Evolutionary conservation across 1,140 invertebrate genomes (phyloP).

Genomic region (Battus philenor): DNA sequence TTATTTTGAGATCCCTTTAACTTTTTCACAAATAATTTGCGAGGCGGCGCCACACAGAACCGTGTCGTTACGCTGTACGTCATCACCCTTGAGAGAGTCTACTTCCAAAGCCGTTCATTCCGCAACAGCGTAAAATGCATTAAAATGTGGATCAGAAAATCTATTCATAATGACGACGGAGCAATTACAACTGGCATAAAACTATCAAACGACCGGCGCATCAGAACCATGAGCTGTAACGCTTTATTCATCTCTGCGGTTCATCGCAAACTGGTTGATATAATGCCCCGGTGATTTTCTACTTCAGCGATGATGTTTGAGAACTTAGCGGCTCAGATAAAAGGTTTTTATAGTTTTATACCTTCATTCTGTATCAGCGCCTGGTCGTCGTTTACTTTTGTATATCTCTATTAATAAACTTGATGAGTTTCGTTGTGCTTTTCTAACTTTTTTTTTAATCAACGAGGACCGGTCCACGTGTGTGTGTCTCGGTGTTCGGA

Average conservation of each 20-base stretch:
- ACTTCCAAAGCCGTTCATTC: conserved; percentile 3
- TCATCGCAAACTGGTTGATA: conserved; percentile 29
- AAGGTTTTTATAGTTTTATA: conserved; percentile 56
- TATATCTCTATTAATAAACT: conserved; percentile 16
- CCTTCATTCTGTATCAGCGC: conserved; percentile 35
- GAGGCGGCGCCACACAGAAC: neutral
- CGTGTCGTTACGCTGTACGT: neutral
- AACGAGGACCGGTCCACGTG: conserved; percentile 2
- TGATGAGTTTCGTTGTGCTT: conserved; percentile 17
- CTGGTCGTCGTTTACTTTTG: conserved; percentile 14
- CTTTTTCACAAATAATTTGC: conserved; percentile 13
- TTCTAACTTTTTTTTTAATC: conserved; percentile 8
- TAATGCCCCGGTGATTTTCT: conserved; percentile 49
- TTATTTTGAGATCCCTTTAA: conserved; percentile 13
- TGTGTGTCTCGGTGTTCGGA: conserved; percentile 7
- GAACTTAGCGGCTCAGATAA: conserved; percentile 35
- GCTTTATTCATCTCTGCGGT: conserved; percentile 21
- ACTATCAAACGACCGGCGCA: conserved; percentile 32
- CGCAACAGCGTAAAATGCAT: conserved; percentile 30
- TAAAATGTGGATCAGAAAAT: conserved; percentile 46
- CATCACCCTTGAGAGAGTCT: conserved; percentile 1
- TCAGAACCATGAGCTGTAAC: conserved; percentile 24
- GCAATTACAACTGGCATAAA: conserved; percentile 43
- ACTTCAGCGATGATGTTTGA: conserved; percentile 41
- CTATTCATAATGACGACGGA: conserved; percentile 41